Evolutionary conservation across 2,888 invertebrate species (phyloP).

Genomic region (Hecatera dysodea): DNA sequence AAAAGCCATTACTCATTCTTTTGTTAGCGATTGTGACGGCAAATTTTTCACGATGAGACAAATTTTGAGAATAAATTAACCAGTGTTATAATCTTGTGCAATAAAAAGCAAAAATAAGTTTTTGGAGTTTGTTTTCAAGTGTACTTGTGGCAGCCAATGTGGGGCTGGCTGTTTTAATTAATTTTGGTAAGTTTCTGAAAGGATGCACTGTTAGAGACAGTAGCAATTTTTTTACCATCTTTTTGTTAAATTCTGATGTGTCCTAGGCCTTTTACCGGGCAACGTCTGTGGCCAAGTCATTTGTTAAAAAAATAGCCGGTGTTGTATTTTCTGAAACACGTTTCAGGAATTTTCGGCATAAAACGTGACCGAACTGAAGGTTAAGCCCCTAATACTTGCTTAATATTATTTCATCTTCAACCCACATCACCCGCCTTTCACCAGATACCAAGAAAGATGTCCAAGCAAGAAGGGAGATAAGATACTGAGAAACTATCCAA

Average conservation of each 20-base stretch:
- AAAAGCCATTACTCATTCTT: conserved; percentile 89
- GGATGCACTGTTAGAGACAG: conserved; percentile 20
- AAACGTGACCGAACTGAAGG: conserved; percentile 9
- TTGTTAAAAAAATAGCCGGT: background rate
- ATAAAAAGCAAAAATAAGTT: conserved; percentile 76
- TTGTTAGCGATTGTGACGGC: conserved; percentile 87
- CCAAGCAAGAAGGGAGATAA: background rate
- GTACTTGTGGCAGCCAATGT: conserved; percentile 63
- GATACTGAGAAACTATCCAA: too few relatives aligned
- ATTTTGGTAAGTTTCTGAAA: conserved; percentile 41
- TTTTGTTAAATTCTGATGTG: conserved; percentile 8
- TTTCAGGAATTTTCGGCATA: background rate
- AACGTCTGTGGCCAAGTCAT: background rate
- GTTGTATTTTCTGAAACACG: background rate
- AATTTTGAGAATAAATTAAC: conserved; percentile 90
- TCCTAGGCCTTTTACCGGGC: background rate
- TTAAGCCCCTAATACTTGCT: background rate
- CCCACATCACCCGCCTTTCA: background rate
- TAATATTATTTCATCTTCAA: background rate
- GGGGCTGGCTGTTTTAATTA: conserved; percentile 64
- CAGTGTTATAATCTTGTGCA: conserved; percentile 87
- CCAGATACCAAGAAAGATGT: background rate
- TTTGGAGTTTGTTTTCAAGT: conserved; percentile 66
- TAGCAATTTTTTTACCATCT: conserved; percentile 10
- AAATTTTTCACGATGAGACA: conserved; percentile 90